phyloP scores from a whole-genome alignment of 2,888 invertebrate genomes.

The Noctua janthina region DNA sequence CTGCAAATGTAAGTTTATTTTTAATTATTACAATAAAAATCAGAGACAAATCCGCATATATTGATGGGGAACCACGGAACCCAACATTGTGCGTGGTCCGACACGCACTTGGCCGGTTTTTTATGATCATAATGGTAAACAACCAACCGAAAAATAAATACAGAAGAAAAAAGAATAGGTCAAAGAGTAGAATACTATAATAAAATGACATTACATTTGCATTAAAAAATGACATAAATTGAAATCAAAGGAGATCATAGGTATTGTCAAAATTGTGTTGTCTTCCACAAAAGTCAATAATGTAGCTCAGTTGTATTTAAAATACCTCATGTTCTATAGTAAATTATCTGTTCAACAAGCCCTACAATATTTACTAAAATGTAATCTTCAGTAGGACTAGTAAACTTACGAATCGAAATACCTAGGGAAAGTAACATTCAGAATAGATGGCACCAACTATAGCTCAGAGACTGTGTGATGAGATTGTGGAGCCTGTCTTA shows the following conservation, averaged over 20 bases:
- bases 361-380: neutral
- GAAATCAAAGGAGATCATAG: neutral
- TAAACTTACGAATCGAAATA: constrained; percentile 16
- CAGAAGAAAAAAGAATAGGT: neutral
- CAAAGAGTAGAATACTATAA: too few species aligned
- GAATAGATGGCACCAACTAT: constrained; percentile 68
- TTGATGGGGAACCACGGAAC: too few species aligned
- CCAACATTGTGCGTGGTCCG: too few species aligned
- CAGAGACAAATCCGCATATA: too few species aligned
- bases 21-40: too few species aligned
- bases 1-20: too few species aligned
- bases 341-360: neutral
- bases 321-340: neutral
- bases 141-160: neutral
- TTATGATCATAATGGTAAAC: neutral
- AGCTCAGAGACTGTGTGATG: constrained; percentile 78
- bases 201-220: neutral
- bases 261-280: neutral
- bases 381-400: neutral
- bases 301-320: neutral
- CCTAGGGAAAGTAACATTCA: neutral
- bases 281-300: neutral
- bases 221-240: constrained; percentile 9
- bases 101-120: neutral
- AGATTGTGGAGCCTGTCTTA: constrained; percentile 64